Evolutionary conservation across 2,113 vertebrate species (phyloP).

Genomic region (Sander vitreus): DNA sequence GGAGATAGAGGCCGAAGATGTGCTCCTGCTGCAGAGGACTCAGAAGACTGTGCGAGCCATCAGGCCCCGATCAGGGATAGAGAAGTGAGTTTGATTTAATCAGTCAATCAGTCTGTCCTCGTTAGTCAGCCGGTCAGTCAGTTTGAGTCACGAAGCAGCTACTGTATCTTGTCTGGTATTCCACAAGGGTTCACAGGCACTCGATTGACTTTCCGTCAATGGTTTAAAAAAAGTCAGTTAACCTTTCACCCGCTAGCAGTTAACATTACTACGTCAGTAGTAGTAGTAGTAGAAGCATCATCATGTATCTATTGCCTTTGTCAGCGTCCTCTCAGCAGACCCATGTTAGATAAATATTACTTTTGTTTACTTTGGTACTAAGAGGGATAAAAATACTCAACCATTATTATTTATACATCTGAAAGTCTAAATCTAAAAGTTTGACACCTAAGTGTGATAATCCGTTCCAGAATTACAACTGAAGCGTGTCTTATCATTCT

Average conservation of each 20-base stretch:
- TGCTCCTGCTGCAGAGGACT: constrained; percentile 93
- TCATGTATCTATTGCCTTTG: too few species aligned
- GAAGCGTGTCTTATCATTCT: neutral
- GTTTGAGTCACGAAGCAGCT: neutral
- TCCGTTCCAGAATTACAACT: neutral
- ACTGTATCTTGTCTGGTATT: neutral
- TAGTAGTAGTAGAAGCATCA: too few species aligned
- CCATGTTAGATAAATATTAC: neutral
- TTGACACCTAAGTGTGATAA: neutral
- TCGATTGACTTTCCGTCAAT: constrained; percentile 9
- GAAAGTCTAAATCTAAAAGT: too few species aligned
- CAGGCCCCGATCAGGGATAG: constrained; percentile 92
- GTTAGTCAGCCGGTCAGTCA: constrained; percentile 15
- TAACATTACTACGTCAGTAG: neutral
- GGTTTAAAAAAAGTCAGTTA: constrained; percentile 7
- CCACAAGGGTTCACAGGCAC: neutral
- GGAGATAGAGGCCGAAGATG: constrained; percentile 89
- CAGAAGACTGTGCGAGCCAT: constrained; percentile 98
- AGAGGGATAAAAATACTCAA: neutral
- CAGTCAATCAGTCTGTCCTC: neutral
- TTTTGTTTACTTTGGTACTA: neutral
- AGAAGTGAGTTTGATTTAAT: constrained; percentile 88
- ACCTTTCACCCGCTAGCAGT: neutral
- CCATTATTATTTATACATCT: neutral
- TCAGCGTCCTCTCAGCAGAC: neutral